Percentiles rank a stretch among this genome's conserved stretches.
Evolutionary conservation across 2,888 invertebrate species (phyloP).

Genomic region (Mythimna ferrago): DNA sequence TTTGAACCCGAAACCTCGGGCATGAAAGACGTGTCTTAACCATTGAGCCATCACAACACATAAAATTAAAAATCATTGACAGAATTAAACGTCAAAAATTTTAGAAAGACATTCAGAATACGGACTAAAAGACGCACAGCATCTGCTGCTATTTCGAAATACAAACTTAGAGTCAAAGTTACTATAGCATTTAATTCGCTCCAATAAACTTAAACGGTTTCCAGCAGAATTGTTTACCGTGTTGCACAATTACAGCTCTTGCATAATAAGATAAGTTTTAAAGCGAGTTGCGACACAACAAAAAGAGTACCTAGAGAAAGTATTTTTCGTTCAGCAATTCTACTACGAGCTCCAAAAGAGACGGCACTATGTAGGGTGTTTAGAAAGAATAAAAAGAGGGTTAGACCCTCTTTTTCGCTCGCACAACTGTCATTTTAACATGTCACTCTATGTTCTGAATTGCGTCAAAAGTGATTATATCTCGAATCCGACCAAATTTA

Average conservation of each 20-base stretch:
- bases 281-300: slow-evolving; percentile 19
- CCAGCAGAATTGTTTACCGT: slow-evolving; percentile 49
- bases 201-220: slow-evolving; percentile 55
- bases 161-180: slow-evolving; percentile 47
- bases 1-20: no score
- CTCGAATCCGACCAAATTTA: no score
- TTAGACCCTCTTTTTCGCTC: no score
- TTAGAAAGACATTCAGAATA: background rate
- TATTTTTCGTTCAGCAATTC: no score
- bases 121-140: slow-evolving; percentile 13
- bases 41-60: no score
- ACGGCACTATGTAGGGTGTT: no score
- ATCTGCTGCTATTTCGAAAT: slow-evolving; percentile 40
- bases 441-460: no score
- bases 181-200: slow-evolving; percentile 42
- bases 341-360: no score
- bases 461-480: no score
- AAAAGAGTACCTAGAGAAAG: background rate
- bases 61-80: background rate
- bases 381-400: no score
- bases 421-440: no score
- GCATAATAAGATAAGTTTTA: slow-evolving; percentile 47
- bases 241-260: slow-evolving; percentile 46
- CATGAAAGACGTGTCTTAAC: no score
- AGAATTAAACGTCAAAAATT: background rate